A percentile compares a stretch with the other conserved stretches of the same genome.
phyloP scores from a whole-genome alignment of 2,797 vertebrate genomes.

The Melanotaenia pygmaea region DNA sequence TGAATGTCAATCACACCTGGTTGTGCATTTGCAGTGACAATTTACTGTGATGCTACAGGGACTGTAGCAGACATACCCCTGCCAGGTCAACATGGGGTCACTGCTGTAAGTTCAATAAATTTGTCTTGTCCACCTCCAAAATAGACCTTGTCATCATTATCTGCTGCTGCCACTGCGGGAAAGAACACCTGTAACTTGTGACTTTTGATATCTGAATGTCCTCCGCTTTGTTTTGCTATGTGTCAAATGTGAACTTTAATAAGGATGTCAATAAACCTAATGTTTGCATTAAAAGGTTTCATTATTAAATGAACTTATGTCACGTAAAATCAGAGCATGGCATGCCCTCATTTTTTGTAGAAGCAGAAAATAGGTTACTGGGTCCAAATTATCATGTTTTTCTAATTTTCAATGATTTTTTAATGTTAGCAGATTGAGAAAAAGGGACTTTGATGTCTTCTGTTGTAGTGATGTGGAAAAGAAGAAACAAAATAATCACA shows the following conservation, averaged over 20 bases:
- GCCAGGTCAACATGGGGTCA: not conserved
- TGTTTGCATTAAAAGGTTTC: not conserved
- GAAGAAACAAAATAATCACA: not conserved
- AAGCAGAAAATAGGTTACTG: too few relatives aligned
- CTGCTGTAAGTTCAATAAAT: not conserved
- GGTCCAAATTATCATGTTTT: too few relatives aligned
- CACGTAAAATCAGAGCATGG: too few relatives aligned
- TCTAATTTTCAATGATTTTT: not conserved
- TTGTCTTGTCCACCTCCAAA: not conserved
- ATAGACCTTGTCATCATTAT: not conserved
- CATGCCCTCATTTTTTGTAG: too few relatives aligned
- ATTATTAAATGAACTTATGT: too few relatives aligned
- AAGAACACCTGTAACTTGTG: not conserved
- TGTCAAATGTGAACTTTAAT: not conserved
- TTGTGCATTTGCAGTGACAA: not conserved
- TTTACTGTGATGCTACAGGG: not conserved
- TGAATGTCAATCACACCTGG: constrained; percentile 4
- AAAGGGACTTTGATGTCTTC: not conserved
- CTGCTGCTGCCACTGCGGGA: not conserved
- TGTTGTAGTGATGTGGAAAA: not conserved
- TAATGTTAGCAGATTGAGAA: not conserved
- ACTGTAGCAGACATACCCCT: not conserved
- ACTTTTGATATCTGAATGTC: not conserved
- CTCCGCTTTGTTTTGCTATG: not conserved
- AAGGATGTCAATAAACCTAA: not conserved